phyloP scores from a whole-genome alignment of 2,113 vertebrate species.

The Narcine bancroftii region DNA sequence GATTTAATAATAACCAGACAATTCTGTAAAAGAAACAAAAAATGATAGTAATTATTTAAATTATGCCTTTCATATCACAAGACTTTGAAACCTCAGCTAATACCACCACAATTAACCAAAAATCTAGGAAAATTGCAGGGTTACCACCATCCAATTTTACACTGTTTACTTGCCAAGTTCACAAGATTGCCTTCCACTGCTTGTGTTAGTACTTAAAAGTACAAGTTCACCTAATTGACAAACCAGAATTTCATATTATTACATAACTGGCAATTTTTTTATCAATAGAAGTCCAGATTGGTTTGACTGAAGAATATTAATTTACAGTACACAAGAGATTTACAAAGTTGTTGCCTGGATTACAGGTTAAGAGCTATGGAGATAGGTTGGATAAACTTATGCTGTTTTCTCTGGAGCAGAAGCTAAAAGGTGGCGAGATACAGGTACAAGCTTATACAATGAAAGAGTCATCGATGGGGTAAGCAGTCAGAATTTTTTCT shows the following conservation, averaged over 20 bases:
- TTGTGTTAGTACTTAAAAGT: not conserved
- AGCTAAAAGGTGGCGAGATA: too few relatives aligned
- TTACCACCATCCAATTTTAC: not conserved
- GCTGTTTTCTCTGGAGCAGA: too few relatives aligned
- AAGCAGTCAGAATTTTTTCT: too few relatives aligned
- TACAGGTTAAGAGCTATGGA: too few relatives aligned
- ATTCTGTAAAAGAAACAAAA: constrained; percentile 47
- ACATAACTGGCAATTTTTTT: not conserved
- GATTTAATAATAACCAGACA: constrained; percentile 60
- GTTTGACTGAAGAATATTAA: too few relatives aligned
- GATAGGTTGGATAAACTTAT: too few relatives aligned
- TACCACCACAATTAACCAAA: not conserved
- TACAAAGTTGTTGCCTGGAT: too few relatives aligned
- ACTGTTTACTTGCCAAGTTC: not conserved
- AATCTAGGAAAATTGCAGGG: not conserved
- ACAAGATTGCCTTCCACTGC: not conserved
- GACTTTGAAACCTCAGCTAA: not conserved
- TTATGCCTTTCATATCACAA: not conserved
- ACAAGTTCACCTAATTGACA: not conserved
- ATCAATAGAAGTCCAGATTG: not conserved
- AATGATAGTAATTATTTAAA: not conserved
- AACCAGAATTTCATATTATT: not conserved
- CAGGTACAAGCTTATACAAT: too few relatives aligned
- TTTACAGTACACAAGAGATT: too few relatives aligned
- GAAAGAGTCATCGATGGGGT: too few relatives aligned